These are phyloP conservation scores for Chrysomela aeneicollis DNA, from an alignment of 2,888 invertebrate genomes.

Conservation along the genomic window DNA sequence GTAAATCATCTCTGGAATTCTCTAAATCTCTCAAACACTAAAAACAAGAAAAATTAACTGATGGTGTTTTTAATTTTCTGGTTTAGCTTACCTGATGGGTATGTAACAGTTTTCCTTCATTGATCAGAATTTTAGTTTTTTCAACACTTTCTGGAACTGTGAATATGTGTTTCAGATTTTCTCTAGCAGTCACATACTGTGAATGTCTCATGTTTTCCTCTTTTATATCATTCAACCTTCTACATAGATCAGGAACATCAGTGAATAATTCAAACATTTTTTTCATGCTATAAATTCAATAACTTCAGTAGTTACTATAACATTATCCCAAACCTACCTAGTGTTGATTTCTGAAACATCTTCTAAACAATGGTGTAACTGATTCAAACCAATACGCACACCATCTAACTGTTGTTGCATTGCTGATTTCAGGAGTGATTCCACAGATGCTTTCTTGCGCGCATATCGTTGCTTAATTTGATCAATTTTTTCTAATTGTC, in stretches of 20 bases:
- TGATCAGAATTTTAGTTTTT: constrained; percentile 92
- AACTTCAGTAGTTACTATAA: background rate
- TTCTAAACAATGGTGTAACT: constrained; percentile 84
- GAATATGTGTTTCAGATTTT: constrained; percentile 97
- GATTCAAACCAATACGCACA: constrained; percentile 90
- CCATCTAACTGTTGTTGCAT: constrained; percentile 98
- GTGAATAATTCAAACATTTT: constrained; percentile 79
- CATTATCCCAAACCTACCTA: constrained; percentile 58
- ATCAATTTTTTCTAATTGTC: constrained; percentile 91
- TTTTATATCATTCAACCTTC: constrained; percentile 82
- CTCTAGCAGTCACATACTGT: constrained; percentile 97
- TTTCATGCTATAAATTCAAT: constrained; percentile 68
- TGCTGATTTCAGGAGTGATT: constrained; percentile 96
- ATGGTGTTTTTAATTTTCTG: background rate
- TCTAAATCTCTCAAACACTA: constrained; percentile 93
- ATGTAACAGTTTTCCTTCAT: constrained; percentile 91
- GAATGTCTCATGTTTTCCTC: constrained; percentile 95
- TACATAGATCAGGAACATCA: constrained; percentile 80
- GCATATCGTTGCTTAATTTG: constrained; percentile 78
- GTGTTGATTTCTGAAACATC: constrained; percentile 79
- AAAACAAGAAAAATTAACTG: constrained; percentile 44
- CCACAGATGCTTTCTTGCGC: constrained; percentile 87
- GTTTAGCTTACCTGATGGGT: constrained; percentile 83
- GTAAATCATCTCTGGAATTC: constrained; percentile 93
- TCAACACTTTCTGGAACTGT: constrained; percentile 96